Conservation (phyloP, 2,797 vertebrate species). For the Sorex maritimensis region DNA sequence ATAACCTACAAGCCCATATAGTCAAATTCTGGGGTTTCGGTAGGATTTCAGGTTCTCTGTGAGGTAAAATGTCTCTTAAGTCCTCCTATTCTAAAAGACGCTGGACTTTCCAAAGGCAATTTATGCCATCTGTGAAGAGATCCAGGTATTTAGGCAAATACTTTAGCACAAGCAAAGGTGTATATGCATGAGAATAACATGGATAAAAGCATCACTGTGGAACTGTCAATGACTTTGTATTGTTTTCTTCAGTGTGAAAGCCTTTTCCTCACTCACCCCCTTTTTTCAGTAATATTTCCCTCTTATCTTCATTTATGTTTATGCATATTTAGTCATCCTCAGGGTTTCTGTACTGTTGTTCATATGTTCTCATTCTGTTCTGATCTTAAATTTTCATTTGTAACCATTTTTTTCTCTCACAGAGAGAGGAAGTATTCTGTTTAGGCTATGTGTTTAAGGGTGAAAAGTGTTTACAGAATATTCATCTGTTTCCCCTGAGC, state of each 20-base stretch:
- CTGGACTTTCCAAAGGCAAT: constrained; percentile 73
- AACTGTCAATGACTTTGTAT: constrained; percentile 71
- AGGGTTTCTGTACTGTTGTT: constrained; percentile 74
- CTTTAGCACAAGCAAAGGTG: constrained; percentile 64
- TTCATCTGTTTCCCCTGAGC: constrained; percentile 88
- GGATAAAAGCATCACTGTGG: constrained; percentile 57
- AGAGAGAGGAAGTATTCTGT: constrained; percentile 89
- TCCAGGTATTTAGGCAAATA: constrained; percentile 79
- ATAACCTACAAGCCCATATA: not conserved
- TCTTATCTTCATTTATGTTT: constrained; percentile 76
- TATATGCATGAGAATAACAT: not conserved
- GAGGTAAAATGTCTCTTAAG: constrained; percentile 58
- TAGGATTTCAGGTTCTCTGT: not conserved
- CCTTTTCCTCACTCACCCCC: constrained; percentile 56
- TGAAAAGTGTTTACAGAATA: constrained; percentile 89
- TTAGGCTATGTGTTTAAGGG: constrained; percentile 89
- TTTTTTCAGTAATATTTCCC: constrained; percentile 1
- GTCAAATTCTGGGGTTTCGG: constrained; percentile 47
- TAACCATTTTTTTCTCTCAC: constrained; percentile 85
- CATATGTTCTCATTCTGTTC: constrained; percentile 76
- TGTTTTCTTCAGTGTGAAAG: constrained; percentile 66
- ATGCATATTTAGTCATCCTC: constrained; percentile 83
- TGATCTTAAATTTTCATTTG: constrained; percentile 85
- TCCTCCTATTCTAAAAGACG: constrained; percentile 60
- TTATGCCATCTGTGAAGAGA: constrained; percentile 56